Conservation (phyloP, 2,888 invertebrate genomes). For the Punctoribates punctum region DNA sequence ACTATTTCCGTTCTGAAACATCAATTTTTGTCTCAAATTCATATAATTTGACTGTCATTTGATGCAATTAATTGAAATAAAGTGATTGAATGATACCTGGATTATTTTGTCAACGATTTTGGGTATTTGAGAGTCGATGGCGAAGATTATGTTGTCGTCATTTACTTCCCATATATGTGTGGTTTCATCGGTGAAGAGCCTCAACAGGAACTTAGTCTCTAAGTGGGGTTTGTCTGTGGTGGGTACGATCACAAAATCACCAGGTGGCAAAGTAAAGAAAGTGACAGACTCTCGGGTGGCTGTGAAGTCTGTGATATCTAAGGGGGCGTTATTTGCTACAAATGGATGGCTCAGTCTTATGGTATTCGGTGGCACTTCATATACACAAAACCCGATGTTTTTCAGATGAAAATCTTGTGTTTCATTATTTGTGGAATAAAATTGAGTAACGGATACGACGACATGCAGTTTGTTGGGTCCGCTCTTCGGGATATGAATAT, state of each 20-base stretch:
- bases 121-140: conserved; percentile 62
- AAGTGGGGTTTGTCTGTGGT: conserved; percentile 65
- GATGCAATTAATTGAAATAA: not conserved
- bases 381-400: conserved; percentile 40
- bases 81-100: conserved; percentile 53
- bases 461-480: conserved; percentile 66
- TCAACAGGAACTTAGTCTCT: conserved; percentile 67
- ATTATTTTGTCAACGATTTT: conserved; percentile 63
- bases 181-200: conserved; percentile 68
- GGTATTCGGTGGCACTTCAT: conserved; percentile 60
- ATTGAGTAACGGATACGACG: conserved; percentile 68
- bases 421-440: conserved; percentile 57
- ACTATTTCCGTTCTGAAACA: conserved; percentile 35
- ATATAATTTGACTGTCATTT: too few species aligned
- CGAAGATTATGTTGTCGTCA: conserved; percentile 68
- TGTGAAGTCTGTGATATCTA: conserved; percentile 66
- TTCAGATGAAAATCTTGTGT: not conserved
- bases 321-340: conserved; percentile 62
- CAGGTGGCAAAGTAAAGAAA: conserved; percentile 69
- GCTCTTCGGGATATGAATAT: conserved; percentile 64
- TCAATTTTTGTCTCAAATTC: not conserved
- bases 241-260: conserved; percentile 69
- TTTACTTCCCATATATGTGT: conserved; percentile 73
- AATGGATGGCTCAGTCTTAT: conserved; percentile 62
- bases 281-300: conserved; percentile 66